Evolutionary conservation across 1,140 invertebrate species (phyloP), one percentile per base, ranked within the genome.

Genomic region (Panagrolaimus sp.): DNA sequence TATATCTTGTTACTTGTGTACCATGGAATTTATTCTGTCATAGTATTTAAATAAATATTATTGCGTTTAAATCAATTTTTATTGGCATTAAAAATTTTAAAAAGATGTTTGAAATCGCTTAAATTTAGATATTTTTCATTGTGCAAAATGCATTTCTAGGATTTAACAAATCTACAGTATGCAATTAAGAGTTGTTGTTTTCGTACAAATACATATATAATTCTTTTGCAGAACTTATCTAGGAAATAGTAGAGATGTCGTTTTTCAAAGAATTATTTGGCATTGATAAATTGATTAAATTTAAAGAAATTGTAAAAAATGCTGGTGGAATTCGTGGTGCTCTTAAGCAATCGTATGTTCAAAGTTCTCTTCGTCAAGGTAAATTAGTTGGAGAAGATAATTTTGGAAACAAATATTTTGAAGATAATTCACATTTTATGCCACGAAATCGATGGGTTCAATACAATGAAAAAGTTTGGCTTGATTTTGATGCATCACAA

Each of bases 371-470:
- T 16, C 73, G 74, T 23, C 51, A 27, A 25, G 74, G 74, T 23
- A 53, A 67, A 11, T 69, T 78, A 9, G 87, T 97, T n/a, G 96
- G 96, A n/a, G 88, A 87, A 69, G 96, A 98, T 84, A 90, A 92
- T 83, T 93, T 89, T 84, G 95, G 96, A 43, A 98, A 98, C 84
- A 93, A 91, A 83, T 98, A 98, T 84, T 98, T 88, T 84, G 90
- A 78, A 72, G 76, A 82, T 31, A 79, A 82, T 69, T 61, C 53
- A 1, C 80, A 78, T 65, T 83, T 78, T 61, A 71, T 83, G 73
- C 81, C 80, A 27, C 87, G 92, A 66, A 97, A 94, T 85, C 87
- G 96, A 74, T 98, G 95, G 94, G 89, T 98, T 5, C 89, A 91
- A 75, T 98, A 92, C 83, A 85, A 88, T 9, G 88, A 90, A 13